Conservation (phyloP, 2,888 invertebrate genomes). For the Drosophila quinaria region DNA sequence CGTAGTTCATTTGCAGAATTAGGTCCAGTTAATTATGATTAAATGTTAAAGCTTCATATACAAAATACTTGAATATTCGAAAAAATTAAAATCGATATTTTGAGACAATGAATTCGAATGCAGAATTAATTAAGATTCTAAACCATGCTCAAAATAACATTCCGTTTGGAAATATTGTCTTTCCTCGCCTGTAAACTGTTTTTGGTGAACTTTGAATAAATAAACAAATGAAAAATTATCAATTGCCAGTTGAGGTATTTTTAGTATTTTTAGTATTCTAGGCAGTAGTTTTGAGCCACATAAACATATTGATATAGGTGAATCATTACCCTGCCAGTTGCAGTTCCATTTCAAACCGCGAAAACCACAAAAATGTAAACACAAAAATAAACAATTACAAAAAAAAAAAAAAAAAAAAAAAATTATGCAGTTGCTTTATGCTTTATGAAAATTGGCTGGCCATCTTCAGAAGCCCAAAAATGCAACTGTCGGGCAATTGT, state of each 20-base stretch:
- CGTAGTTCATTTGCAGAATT: too few relatives aligned
- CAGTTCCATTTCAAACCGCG: conserved; percentile 5
- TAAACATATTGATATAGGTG: neutral
- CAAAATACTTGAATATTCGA: too few relatives aligned
- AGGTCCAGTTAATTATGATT: too few relatives aligned
- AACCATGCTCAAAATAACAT: too few relatives aligned
- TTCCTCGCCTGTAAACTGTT: too few relatives aligned
- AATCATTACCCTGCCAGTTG: neutral
- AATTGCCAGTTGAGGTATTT: neutral
- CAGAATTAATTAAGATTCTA: too few relatives aligned
- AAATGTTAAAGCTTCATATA: too few relatives aligned
- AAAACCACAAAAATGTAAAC: neutral
- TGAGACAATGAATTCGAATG: too few relatives aligned
- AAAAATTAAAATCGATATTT: too few relatives aligned
- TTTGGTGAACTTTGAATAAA: too few relatives aligned
- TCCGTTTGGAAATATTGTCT: too few relatives aligned
- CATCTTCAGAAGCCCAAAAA: conserved; percentile 11
- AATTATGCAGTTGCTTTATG: conserved; percentile 9
- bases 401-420: neutral
- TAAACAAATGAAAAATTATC: too few relatives aligned
- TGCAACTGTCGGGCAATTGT: conserved; percentile 18
- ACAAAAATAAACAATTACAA: neutral
- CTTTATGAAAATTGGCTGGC: neutral
- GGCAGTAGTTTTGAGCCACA: neutral
- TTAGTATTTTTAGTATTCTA: neutral